Evolutionary conservation across 2,797 vertebrate species (phyloP), one percentile per base, ranked within the genome.

Genomic region (Orestias chungarensis): DNA sequence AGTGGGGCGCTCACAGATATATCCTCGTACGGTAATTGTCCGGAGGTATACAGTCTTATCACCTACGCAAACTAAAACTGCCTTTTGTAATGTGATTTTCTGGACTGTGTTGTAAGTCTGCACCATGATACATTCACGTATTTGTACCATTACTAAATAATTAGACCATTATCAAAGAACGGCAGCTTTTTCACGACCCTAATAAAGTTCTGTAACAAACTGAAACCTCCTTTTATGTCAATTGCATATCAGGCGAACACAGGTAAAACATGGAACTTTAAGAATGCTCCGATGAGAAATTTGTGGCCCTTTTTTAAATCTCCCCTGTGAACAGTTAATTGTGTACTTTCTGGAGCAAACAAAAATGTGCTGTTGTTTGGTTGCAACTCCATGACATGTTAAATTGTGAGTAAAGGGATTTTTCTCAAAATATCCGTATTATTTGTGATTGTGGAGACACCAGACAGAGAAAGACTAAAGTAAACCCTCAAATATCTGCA

Each of bases 251-350:
- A 82, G 77, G 74, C 78, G 86, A 72, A 80, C 87, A 81, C 81
- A 85, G 88, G 88, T 88, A 89, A 76, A 82, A 86, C 83, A 88
- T 89, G 89, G 88, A 88, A 87, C 89, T 68, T 54, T 25, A n/a
- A 62, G 35, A 62, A 62, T 15, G 11, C 5, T 25, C 35, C 9
- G 15, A 59, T 5, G 11, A 25, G 35, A n/a, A 20, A n/a, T 40
- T 14, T 61, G 20, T n/a, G 23, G 11, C 33, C 23, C 9, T n/a
- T n/a, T 61, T 38, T 23, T 23, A n/a, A 61, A 2, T n/a, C 31
- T 40, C n/a, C 11, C n/a, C 9, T 25, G 49, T 50, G 49, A 50
- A n/a, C 49, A 50, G 49, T 50, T 25, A 50, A 25, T 52, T 52
- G 25, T 27, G 49, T 52, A 8, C 38, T 38, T 38, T 38, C 38